Percentiles rank a stretch among this genome's conserved stretches.
Conservation (phyloP, 2,113 vertebrate species). For the Crotalus horridus region DNA sequence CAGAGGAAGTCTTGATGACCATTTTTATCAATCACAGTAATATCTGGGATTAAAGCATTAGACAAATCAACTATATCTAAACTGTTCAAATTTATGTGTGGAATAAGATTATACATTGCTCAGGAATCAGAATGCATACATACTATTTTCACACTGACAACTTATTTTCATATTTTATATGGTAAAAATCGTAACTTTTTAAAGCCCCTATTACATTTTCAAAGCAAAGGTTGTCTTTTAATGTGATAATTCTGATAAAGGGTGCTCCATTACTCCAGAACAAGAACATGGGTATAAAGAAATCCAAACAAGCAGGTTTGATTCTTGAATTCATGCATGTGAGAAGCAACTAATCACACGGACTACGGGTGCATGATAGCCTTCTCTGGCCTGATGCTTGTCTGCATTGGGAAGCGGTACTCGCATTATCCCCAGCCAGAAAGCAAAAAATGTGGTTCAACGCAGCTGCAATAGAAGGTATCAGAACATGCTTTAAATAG, state of each 20-base stretch:
- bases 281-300: not conserved
- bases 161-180: not conserved
- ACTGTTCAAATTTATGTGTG: not conserved
- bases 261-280: not conserved
- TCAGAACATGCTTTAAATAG: not conserved
- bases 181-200: not conserved
- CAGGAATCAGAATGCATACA: not conserved
- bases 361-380: not conserved
- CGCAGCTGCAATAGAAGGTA: not conserved
- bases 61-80: not conserved
- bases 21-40: not conserved
- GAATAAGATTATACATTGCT: not conserved
- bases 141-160: not conserved
- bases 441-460: not conserved
- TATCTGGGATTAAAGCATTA: not conserved
- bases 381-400: not conserved
- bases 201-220: not conserved
- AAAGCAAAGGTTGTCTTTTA: not conserved
- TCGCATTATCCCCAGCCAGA: not conserved
- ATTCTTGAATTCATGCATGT: not conserved
- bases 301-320: not conserved
- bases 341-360: not conserved
- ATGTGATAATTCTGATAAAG: not conserved
- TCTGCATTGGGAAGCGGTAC: not conserved
- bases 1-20: not conserved